These are phyloP conservation scores for Ctenoplectra terminalis DNA, from an alignment of 1,140 invertebrate genomes.

Conservation along the genomic window DNA sequence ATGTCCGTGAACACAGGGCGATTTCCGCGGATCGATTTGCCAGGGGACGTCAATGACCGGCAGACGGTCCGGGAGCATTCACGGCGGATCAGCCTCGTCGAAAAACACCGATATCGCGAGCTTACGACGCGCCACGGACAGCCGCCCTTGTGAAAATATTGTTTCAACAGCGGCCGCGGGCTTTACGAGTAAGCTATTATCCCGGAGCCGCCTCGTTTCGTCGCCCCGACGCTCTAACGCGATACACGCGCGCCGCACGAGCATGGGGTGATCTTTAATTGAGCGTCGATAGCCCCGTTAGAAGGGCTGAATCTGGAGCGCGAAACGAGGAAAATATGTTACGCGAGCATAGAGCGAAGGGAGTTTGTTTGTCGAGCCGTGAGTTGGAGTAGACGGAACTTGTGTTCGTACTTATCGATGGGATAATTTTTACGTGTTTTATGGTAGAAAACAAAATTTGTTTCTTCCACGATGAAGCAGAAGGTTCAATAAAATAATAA, in stretches of 20 bases:
- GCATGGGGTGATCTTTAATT: slow-evolving; percentile 34
- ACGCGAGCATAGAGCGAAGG: background rate
- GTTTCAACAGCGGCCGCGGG: slow-evolving; percentile 61
- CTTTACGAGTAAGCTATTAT: slow-evolving; percentile 67
- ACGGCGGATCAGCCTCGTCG: slow-evolving; percentile 37
- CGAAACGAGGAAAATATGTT: slow-evolving; percentile 9
- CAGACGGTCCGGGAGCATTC: background rate
- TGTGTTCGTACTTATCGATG: background rate
- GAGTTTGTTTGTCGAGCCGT: slow-evolving; percentile 2
- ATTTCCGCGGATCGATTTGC: slow-evolving; percentile 57
- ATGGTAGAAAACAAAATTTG: too few relatives aligned
- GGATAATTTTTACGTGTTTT: background rate
- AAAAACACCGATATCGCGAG: slow-evolving; percentile 64
- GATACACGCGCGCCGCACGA: background rate
- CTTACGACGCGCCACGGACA: slow-evolving; percentile 58
- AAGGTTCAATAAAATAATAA: too few relatives aligned
- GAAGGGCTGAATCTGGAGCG: slow-evolving; percentile 15
- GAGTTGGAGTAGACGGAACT: background rate
- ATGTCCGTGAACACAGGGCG: background rate
- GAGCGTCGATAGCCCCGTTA: slow-evolving; percentile 20
- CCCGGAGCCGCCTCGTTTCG: slow-evolving; percentile 40
- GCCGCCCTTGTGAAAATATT: slow-evolving; percentile 74
- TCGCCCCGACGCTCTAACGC: background rate
- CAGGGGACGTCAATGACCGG: slow-evolving; percentile 56
- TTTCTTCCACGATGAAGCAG: too few relatives aligned